phyloP scores from a whole-genome alignment of 2,888 invertebrate genomes.

The Ennomos fuscantarius region DNA sequence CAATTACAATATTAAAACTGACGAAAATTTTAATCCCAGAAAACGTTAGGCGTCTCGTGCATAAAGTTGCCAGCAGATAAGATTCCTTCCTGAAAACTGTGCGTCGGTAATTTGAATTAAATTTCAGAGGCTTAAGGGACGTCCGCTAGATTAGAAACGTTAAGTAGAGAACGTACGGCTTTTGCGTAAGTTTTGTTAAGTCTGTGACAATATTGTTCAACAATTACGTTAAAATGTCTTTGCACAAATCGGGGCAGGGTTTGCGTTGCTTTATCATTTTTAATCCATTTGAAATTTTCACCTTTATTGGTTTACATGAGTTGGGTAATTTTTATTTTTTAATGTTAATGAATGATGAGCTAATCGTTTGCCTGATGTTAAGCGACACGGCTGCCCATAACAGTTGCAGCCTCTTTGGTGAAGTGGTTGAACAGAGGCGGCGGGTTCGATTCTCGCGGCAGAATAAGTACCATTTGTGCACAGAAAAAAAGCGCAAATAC shows the following conservation, averaged over 20 bases:
- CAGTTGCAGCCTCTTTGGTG: no score
- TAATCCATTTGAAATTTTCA: no score
- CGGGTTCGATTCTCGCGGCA: no score
- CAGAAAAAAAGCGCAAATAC: no score
- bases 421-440: no score
- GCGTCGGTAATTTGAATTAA: slow-evolving; percentile 66
- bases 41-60: neutral
- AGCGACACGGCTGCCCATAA: no score
- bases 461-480: no score
- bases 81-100: slow-evolving; percentile 41
- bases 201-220: slow-evolving; percentile 5
- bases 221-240: slow-evolving; percentile 5
- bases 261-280: neutral
- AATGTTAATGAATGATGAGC: no score
- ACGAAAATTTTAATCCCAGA: slow-evolving; percentile 25
- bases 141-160: slow-evolving; percentile 46
- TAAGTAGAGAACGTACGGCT: slow-evolving; percentile 32
- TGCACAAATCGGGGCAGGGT: neutral
- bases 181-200: slow-evolving; percentile 9
- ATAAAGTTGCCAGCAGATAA: neutral
- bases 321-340: no score
- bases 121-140: slow-evolving; percentile 56
- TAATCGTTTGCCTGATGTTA: no score
- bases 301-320: no score
- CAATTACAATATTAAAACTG: neutral